Evolutionary conservation across 1,140 invertebrate species (phyloP), one percentile per base, ranked within the genome.

Genomic region (Halotydeus destructor): DNA sequence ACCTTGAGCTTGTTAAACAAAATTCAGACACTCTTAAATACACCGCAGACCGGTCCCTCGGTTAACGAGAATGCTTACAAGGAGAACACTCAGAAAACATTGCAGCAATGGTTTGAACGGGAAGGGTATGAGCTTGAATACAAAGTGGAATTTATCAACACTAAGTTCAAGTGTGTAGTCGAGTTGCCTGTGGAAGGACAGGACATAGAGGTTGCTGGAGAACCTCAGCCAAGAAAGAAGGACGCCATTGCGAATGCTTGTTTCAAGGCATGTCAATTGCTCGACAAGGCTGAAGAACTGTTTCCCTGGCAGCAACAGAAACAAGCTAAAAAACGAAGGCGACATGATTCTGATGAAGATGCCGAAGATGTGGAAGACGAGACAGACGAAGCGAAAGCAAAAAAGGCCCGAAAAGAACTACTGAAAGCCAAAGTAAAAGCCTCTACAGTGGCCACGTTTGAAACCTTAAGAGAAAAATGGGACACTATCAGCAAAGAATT

Each of bases 111-210:
- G 46, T 47, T 44, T 34, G 46, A 44, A 11, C 14, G 19, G 2
- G 46, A 47, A 34, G 46, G 46, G 5, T 41, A 47, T 26, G 41
- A 47, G 24, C 36, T 39, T 27, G 41, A 47, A 32, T 47, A 44
- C 21, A 44, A 44, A 44, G 22, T 38, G 3, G 31, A 44, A n/a
- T 30, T 11, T 5, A 34, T 39, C 11, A 27, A 47, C 26, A 27
- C 19, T 14, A 40, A 45, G 22, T 47, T 47, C 31, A 38, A 35
- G 21, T 47, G 46, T 44, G 35, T 25, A 25, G 6, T 47, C 14
- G 37, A 47, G 31, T 18, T 47, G 5, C 46, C 46, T 22, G 32
- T 47, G 12, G 46, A 47, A 34, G 46, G 38, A 0, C 46, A 47
- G 38, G 36, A 44, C 16, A 28, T 44, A 2, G 25, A 41, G 9